These are phyloP conservation scores for Danaus plexippus DNA, from an alignment of 1,140 invertebrate species.

Conservation along the genomic window DNA sequence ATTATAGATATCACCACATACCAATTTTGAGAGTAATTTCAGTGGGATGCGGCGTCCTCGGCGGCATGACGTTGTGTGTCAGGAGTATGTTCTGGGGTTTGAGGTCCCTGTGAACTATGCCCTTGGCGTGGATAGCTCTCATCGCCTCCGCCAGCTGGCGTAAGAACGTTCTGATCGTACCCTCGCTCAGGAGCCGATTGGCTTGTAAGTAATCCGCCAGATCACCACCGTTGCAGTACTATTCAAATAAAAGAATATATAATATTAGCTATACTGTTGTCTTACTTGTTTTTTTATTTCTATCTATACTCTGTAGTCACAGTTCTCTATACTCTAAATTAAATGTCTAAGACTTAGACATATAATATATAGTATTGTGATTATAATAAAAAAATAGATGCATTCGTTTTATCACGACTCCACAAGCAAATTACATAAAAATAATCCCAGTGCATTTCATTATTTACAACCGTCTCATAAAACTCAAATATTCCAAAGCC, in stretches of 20 bases:
- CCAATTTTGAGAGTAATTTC: constrained; percentile 97
- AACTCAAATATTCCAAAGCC: too few species aligned
- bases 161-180: constrained; percentile 95
- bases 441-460: too few species aligned
- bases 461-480: too few species aligned
- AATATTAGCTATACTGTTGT: not conserved
- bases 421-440: too few species aligned
- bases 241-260: constrained; percentile 24
- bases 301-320: too few species aligned
- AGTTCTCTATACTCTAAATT: too few species aligned
- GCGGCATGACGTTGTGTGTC: constrained; percentile 80
- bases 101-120: constrained; percentile 98
- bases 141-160: constrained; percentile 97
- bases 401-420: too few species aligned
- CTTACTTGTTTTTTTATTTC: too few species aligned
- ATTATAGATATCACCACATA: constrained; percentile 47
- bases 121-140: constrained; percentile 96
- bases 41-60: constrained; percentile 85
- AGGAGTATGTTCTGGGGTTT: constrained; percentile 98
- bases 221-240: constrained; percentile 99
- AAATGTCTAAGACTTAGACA: too few species aligned
- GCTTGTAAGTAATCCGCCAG: constrained; percentile 96
- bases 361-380: too few species aligned
- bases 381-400: too few species aligned
- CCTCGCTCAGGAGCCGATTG: constrained; percentile 95